Evolutionary conservation across 2,113 vertebrate genomes (phyloP), one percentile per base, ranked within the genome.

Genomic region (Uria lomvia): DNA sequence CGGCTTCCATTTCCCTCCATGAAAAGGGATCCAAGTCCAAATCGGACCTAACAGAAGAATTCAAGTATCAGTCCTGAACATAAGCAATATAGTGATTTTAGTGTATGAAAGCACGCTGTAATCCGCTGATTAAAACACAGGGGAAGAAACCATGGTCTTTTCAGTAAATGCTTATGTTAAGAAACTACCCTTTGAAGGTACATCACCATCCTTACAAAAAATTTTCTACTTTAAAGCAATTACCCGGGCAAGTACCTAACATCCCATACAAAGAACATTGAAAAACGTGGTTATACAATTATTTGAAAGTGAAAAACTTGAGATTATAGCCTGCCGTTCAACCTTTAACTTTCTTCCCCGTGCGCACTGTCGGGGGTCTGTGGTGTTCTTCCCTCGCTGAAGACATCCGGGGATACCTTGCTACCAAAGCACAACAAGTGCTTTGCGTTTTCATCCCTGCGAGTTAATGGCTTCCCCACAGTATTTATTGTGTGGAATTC

Each of bases 101-200:
- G 49, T 0, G 0, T 8, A 27, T 5, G 30, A 85, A 79, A 92
- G 58, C 55, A 55, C 0, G 0, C 10, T 21, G 32, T 26, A 82
- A 75, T 65, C 36, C 34, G 29, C 53, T 30, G 23, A 53, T n/a
- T 68, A 65, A 47, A 87, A 83, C 34, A 38, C 6, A 52, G 34
- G 42, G 58, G 40, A 90, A 81, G 42, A 90, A 75, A 14, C 8
- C 23, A 4, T 1, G 11, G 11, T 18, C 32, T 67, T 38, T 32
- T 29, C 62, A 81, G 24, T 5, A 74, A 80, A 77, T 5, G 4
- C 34, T 38, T 29, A 14, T 11, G 23, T 9, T 71, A 80, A 65
- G 14, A 62, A 74, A 53, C 23, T 66, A 16, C 32, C 13, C 56
- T 90, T 40, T 71, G 60, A 92, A 77, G 8, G 45, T 30, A 30